phyloP scores from a whole-genome alignment of 2,888 invertebrate genomes.

The Drosophila incognita region DNA sequence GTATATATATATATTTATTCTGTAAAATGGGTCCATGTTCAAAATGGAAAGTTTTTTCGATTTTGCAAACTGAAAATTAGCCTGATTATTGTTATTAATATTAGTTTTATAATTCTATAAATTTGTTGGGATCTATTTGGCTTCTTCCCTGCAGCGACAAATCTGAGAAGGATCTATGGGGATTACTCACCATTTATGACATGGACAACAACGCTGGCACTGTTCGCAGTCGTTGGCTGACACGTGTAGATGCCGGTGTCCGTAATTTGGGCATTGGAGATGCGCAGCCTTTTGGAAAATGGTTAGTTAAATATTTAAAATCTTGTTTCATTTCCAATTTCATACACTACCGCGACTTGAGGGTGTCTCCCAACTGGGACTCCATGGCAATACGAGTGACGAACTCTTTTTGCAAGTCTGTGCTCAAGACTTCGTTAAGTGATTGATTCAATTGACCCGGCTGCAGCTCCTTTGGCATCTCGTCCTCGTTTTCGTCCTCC shows the following conservation, averaged over 20 bases:
- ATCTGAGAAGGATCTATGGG: not conserved
- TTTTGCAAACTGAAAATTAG: not conserved
- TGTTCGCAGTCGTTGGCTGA: slow-evolving; percentile 93
- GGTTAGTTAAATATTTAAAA: not conserved
- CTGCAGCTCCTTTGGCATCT: not conserved
- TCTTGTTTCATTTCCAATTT: not conserved
- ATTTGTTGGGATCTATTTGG: not conserved
- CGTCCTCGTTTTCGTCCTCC: slow-evolving; percentile 61
- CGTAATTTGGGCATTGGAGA: slow-evolving; percentile 89
- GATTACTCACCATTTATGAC: slow-evolving; percentile 92
- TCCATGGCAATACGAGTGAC: slow-evolving; percentile 83
- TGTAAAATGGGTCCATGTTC: not conserved
- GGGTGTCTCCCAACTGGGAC: slow-evolving; percentile 87
- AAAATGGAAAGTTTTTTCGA: not conserved
- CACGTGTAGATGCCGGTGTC: slow-evolving; percentile 96
- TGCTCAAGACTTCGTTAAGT: slow-evolving; percentile 61
- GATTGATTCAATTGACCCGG: slow-evolving; percentile 32
- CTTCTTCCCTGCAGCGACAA: not conserved
- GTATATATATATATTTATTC: not conserved
- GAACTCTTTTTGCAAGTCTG: slow-evolving; percentile 80
- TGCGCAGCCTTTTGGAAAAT: slow-evolving; percentile 86
- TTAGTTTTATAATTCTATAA: not conserved
- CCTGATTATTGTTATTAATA: not conserved
- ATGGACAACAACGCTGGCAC: slow-evolving; percentile 94
- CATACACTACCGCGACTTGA: slow-evolving; percentile 87